These are phyloP conservation scores for Enoplosus armatus DNA, from an alignment of 2,797 vertebrate species.

Conservation along the genomic window DNA sequence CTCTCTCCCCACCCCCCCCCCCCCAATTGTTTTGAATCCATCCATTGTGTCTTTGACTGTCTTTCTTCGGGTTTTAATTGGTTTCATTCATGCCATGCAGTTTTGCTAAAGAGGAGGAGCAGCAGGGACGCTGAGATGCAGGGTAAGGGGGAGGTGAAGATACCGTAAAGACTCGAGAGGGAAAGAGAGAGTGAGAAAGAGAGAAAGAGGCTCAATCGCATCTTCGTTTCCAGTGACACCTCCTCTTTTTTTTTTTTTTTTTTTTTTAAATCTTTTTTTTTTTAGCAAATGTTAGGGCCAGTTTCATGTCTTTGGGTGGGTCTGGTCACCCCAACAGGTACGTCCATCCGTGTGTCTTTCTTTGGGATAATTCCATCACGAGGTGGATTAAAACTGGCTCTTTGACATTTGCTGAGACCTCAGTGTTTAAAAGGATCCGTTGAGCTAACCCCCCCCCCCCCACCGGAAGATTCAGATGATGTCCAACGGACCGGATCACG, in stretches of 20 bases:
- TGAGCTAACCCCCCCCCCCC: no score
- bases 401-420: slow-evolving; percentile 5
- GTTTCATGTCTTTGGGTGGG: slow-evolving; percentile 26
- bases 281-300: slow-evolving; percentile 15
- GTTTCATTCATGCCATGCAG: slow-evolving; percentile 86
- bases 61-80: slow-evolving; percentile 58
- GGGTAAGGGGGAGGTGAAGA: slow-evolving; percentile 39
- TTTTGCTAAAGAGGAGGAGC: slow-evolving; percentile 79
- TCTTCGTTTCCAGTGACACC: slow-evolving; percentile 3
- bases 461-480: slow-evolving; percentile 9
- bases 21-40: slow-evolving; percentile 41
- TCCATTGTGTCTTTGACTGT: slow-evolving; percentile 59
- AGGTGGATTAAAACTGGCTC: slow-evolving; percentile 17
- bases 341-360: slow-evolving; percentile 28
- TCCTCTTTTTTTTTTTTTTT: neutral
- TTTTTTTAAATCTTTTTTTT: slow-evolving; percentile 3
- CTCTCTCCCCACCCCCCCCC: no score
- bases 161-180: slow-evolving; percentile 45
- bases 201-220: slow-evolving; percentile 45
- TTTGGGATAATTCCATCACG: slow-evolving; percentile 57
- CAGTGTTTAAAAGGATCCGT: slow-evolving; percentile 17
- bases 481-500: slow-evolving; percentile 36
- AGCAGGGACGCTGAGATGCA: slow-evolving; percentile 74
- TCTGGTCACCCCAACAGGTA: slow-evolving; percentile 13
- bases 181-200: slow-evolving; percentile 65